phyloP scores from a whole-genome alignment of 2,797 vertebrate species.

The Mus spretus region DNA sequence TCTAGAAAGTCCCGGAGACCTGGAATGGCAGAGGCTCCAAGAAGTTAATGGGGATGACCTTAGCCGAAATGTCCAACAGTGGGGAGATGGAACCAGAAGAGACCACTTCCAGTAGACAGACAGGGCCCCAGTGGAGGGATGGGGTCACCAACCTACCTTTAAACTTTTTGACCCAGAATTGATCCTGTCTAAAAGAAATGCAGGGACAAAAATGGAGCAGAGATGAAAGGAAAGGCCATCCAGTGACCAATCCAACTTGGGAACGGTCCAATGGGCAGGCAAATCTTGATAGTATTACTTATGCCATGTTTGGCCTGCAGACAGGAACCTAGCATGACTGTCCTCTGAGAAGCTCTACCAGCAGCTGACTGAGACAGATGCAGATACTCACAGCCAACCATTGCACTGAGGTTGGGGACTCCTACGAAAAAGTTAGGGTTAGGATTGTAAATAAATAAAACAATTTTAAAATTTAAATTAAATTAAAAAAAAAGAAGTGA shows the following conservation, averaged over 20 bases:
- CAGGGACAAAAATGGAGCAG: not conserved
- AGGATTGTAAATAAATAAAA: not conserved
- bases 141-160: not conserved
- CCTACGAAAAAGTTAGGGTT: not conserved
- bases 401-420: not conserved
- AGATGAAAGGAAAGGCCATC: not conserved
- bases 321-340: not conserved
- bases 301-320: not conserved
- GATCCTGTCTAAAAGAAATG: not conserved
- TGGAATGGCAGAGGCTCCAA: not conserved
- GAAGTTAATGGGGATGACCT: not conserved
- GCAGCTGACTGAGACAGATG: not conserved
- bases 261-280: not conserved
- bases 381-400: not conserved
- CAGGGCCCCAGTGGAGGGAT: not conserved
- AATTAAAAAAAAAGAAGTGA: not conserved
- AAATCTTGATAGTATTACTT: not conserved
- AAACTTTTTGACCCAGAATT: not conserved
- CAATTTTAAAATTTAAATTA: not conserved
- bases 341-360: not conserved
- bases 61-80: not conserved
- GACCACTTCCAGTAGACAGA: not conserved
- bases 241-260: not conserved
- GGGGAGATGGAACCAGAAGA: not conserved
- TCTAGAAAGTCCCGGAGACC: not conserved